A percentile compares a stretch with the other conserved stretches of the same genome.
phyloP scores from a whole-genome alignment of 2,888 invertebrate species.

The Zootermopsis nevadensis region DNA sequence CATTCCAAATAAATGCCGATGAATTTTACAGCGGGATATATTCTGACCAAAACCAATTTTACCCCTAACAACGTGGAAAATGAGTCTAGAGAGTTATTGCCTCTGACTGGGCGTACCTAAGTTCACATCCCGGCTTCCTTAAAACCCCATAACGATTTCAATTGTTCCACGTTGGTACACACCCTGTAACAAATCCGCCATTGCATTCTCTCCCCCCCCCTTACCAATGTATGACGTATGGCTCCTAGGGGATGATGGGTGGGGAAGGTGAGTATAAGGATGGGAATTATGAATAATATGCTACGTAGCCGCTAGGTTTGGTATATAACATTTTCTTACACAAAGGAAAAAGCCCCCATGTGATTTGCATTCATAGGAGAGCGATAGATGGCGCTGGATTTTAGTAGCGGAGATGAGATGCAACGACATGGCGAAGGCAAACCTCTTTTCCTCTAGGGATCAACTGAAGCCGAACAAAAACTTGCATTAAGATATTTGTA shows the following conservation, averaged over 20 bases:
- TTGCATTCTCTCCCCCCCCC: not conserved
- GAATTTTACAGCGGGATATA: too few species aligned
- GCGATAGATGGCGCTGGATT: not conserved
- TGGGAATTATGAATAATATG: constrained; percentile 13
- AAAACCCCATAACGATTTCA: too few species aligned
- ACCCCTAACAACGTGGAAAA: too few species aligned
- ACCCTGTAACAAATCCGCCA: constrained; percentile 1
- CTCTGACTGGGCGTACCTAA: too few species aligned
- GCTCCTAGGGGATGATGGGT: not conserved
- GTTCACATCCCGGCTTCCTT: too few species aligned
- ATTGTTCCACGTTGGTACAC: not conserved
- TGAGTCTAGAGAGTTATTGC: too few species aligned
- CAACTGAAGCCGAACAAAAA: not conserved
- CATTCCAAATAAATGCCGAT: too few species aligned
- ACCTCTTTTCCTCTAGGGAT: not conserved
- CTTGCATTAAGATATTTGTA: not conserved
- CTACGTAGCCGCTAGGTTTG: not conserved
- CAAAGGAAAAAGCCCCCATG: constrained; percentile 7
- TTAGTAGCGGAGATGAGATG: not conserved
- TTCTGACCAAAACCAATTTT: too few species aligned
- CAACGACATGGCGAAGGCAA: not conserved
- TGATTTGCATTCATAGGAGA: constrained; percentile 4
- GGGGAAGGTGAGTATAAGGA: constrained; percentile 3
- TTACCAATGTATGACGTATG: not conserved
- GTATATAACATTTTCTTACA: constrained; percentile 4